These are phyloP conservation scores for Macrophya annulata DNA, from an alignment of 2,888 invertebrate genomes.

Conservation along the genomic window DNA sequence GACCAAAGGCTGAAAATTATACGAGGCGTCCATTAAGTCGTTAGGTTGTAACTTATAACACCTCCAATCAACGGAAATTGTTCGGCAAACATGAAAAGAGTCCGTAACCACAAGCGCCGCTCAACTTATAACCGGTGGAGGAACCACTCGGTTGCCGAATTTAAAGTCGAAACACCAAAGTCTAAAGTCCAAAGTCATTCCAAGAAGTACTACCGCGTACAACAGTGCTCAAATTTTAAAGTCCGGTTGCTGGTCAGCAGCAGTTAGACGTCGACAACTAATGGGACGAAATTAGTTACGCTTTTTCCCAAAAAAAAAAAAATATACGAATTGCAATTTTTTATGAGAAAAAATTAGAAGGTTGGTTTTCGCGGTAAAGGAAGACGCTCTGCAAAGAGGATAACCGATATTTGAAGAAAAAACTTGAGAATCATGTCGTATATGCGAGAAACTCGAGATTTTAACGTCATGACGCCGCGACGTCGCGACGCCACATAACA, in stretches of 20 bases:
- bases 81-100: slow-evolving; percentile 62
- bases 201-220: slow-evolving; percentile 31
- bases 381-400: neutral
- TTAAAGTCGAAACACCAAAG: neutral
- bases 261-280: neutral
- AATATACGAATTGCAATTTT: slow-evolving; percentile 24
- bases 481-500: slow-evolving; percentile 45
- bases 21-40: slow-evolving; percentile 62
- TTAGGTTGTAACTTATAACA: slow-evolving; percentile 61
- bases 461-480: slow-evolving; percentile 38
- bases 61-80: slow-evolving; percentile 62
- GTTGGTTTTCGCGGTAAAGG: neutral
- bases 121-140: slow-evolving; percentile 35
- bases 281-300: slow-evolving; percentile 25
- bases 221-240: slow-evolving; percentile 13
- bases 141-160: slow-evolving; percentile 2
- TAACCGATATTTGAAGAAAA: too few relatives aligned
- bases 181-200: slow-evolving; percentile 30
- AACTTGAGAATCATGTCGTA: neutral
- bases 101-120: slow-evolving; percentile 49
- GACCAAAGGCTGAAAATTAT: slow-evolving; percentile 30
- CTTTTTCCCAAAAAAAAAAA: neutral
- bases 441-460: neutral
- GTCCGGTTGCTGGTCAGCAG: slow-evolving; percentile 7
- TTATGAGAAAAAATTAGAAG: neutral